phyloP scores from a whole-genome alignment of 2,888 invertebrate species.

The Limnephilus lunatus region DNA sequence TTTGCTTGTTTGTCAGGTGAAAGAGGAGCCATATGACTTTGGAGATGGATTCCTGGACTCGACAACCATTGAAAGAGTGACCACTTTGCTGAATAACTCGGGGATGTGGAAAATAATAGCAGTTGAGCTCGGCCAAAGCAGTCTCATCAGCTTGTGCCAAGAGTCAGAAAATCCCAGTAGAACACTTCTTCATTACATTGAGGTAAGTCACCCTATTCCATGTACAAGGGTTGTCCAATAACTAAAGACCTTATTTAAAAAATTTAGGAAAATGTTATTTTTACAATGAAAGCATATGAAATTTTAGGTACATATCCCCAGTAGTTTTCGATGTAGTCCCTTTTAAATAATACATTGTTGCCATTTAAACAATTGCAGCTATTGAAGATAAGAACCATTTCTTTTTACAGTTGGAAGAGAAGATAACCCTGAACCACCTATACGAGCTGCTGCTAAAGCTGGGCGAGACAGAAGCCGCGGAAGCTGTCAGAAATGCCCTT shows the following conservation, averaged over 20 bases:
- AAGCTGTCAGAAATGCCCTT: constrained; percentile 45
- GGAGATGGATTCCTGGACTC: constrained; percentile 51
- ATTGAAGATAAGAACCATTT: background rate
- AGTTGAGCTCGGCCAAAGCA: constrained; percentile 41
- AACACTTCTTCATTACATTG: constrained; percentile 57
- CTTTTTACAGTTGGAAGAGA: constrained; percentile 59
- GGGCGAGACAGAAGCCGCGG: constrained; percentile 54
- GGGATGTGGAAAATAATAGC: constrained; percentile 60
- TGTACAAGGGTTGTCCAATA: no score
- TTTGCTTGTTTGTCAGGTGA: constrained; percentile 17
- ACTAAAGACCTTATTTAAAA: no score
- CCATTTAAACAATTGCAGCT: background rate
- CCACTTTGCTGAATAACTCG: constrained; percentile 48
- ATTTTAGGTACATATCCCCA: no score
- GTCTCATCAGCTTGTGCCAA: constrained; percentile 53
- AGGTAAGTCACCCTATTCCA: constrained; percentile 41
- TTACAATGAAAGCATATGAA: no score
- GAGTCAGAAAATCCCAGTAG: constrained; percentile 56
- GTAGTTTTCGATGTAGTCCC: no score
- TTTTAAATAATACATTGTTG: no score
- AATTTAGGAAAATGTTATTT: no score
- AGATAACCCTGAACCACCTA: constrained; percentile 44
- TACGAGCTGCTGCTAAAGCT: constrained; percentile 49
- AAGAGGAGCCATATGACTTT: constrained; percentile 52
- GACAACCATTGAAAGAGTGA: constrained; percentile 49